Conservation (phyloP, 2,113 vertebrate genomes). For the Amazona guildingii region DNA sequence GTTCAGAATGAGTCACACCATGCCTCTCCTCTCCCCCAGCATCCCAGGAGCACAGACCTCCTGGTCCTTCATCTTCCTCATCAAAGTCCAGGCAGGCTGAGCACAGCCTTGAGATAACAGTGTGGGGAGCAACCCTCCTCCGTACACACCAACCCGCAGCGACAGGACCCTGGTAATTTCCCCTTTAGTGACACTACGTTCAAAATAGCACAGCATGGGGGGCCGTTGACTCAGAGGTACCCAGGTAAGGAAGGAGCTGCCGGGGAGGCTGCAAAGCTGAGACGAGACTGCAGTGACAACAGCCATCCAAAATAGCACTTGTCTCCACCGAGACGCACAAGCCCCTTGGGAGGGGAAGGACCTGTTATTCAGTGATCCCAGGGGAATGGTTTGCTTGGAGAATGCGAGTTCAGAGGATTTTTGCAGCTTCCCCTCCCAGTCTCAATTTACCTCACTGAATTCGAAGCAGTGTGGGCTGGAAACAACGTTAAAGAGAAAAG, state of each 20-base stretch:
- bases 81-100: neutral
- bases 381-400: neutral
- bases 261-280: neutral
- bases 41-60: neutral
- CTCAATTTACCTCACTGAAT: constrained; percentile 37
- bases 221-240: constrained; percentile 4
- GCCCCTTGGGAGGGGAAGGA: neutral
- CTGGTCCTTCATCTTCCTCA: neutral
- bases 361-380: neutral
- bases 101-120: neutral
- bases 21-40: neutral
- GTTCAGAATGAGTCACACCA: neutral
- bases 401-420: constrained; percentile 26
- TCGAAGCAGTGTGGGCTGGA: constrained; percentile 59
- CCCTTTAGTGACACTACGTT: neutral
- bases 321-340: neutral
- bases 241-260: neutral
- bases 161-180: neutral
- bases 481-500: constrained; percentile 24
- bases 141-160: neutral
- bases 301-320: constrained; percentile 2
- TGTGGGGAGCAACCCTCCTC: neutral
- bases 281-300: rapidly evolving
- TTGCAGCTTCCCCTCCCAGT: constrained; percentile 38
- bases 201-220: neutral